Evolutionary conservation across 1,140 invertebrate species (phyloP), one percentile per base, ranked within the genome.

Genomic region (Rhagoletis pomonella): DNA sequence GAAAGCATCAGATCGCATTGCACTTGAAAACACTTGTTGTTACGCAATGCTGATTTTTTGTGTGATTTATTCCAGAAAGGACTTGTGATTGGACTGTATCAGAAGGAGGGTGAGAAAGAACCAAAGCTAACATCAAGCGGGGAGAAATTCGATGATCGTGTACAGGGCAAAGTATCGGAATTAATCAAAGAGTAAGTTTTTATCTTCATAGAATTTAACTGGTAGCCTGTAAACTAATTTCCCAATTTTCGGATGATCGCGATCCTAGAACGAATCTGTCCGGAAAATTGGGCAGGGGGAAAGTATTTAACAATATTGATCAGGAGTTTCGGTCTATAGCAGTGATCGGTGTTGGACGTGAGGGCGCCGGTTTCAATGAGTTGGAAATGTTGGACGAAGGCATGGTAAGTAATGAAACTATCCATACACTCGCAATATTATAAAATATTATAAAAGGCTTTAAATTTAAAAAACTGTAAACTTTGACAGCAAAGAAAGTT

Each of bases 311-410:
- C 90, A 96, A 95, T 93, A 93, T 95, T 90, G 95, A 96, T 89
- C 92, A 94, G 1, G 94, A 95, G 62, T 96, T 94, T 89, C 95
- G 94, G 50, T 94, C 94, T 17, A 94, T 97, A 2, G 95, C 96
- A 17, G 94, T 97, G 4, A 95, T 96, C 42, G 95, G 96, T 44
- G 91, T 97, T 14, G 96, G 96, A 0, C 94, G 94, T 19, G 94
- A 95, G 90, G 95, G 95, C 86, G 93, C 94, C 4, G 94, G 94
- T 3, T 96, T 94, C 88, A 95, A 96, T 92, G 94, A 94, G 81
- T 87, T 94, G 77, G 96, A 97, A 92, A 94, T 95, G 88, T 90
- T 96, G 55, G 95, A 97, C 88, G 96, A 96, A 90, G 95, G 95
- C 6, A 94, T 95, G 90, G 96, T 88, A 73, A 85, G 86, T 62